Base-by-base conservation (phyloP, 2,888 invertebrate species). In the Tenthredo scrophulariae region DNA sequence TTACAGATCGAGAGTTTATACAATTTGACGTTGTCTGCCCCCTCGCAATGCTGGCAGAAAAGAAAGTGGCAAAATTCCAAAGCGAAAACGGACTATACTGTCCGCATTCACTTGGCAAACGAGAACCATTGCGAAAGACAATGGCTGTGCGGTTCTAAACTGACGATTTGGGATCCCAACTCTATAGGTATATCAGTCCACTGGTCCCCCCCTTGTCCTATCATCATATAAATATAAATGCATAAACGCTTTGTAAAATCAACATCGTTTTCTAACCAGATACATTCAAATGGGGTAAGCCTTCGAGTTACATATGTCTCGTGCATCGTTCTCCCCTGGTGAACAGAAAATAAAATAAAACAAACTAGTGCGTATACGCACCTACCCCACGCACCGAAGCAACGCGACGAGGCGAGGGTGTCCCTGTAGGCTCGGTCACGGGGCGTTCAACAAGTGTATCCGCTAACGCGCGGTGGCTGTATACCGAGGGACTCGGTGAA, bases 381-480 rank as follows among this genome's bases (percentile, higher is more conserved):
- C 13, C 80, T 62, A 62, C 80, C 80, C 80, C 62, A 80, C 80
- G 62, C 80, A 62, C n/a, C 62, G 9, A n/a, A 72, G 70, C 37
- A 72, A 72, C 40, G 70, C 37, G 40, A 37, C 75, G 83, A 40
- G 65, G 33, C n/a, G 83, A 43, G 83, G 83, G 83, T 77, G 77
- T 82, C 62, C 82, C 82, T 62, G n/a, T 80, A 83, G 83, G 83
- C 83, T 58, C 83, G 67, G 67, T 67, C 83, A 83, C 67, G 46
- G 88, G 86, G 89, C 91, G 92, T 90, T 93, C 93, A 93, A 93
- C 93, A 93, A 93, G 93, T 93, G 93, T 92, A 92, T 92, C 90
- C 90, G 90, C 91, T 62, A 62, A 33, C 40, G 80, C 80, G 80
- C 29, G 10, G 62, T 33, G 67, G 70, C 83, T 83, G 67, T n/a